Base-by-base conservation (phyloP, 2,113 vertebrate species). In the Desmodus rotundus region DNA sequence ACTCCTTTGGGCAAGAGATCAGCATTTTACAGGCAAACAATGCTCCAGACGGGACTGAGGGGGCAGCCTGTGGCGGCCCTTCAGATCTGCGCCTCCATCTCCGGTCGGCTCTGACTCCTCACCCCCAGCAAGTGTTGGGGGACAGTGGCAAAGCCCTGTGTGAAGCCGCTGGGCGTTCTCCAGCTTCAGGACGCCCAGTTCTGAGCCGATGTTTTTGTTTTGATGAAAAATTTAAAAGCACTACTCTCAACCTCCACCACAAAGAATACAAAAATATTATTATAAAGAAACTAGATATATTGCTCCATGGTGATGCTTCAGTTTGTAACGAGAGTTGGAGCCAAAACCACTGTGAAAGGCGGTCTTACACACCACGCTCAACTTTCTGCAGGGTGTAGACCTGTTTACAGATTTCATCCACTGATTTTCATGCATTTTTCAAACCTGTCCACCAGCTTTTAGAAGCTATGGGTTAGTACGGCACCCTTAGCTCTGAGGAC, bases 201-300 rank as follows among this genome's bases (percentile, higher is more conserved):
- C 77, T 92, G 19, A 54, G 52, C 67, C 86, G 50, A 81, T 93
- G 22, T 93, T 97, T 96, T 88, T 96, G 80, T 96, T 96, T 87
- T 87, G 88, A 90, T 94, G 82, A 91, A 86, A 94, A 95, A 45
- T 82, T 94, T 85, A 5, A 88, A 96, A 95, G 52, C 65, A 85
- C 45, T 41, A 7, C 41, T 81, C 26, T 61, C 47, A 74, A 10
- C 45, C 41, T 65, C 67, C 15, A 17, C 91, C 86, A 76, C 70
- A 92, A 87, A 90, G 90, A 92, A 76, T 56, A 83, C 28, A 73
- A 85, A 96, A 93, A 93, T 78, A 94, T 88, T 94, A 82, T 89
- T 74, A 11, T 77, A 95, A 90, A 95, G 94, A 96, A 96, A 70
- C 72, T 84, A 74, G 85, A 84, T 61, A 8, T 67, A 36, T 26